Percentiles rank a stretch among this genome's conserved stretches.
Evolutionary conservation across 2,797 vertebrate genomes (phyloP).

Genomic region (Epinephelus coioides): DNA sequence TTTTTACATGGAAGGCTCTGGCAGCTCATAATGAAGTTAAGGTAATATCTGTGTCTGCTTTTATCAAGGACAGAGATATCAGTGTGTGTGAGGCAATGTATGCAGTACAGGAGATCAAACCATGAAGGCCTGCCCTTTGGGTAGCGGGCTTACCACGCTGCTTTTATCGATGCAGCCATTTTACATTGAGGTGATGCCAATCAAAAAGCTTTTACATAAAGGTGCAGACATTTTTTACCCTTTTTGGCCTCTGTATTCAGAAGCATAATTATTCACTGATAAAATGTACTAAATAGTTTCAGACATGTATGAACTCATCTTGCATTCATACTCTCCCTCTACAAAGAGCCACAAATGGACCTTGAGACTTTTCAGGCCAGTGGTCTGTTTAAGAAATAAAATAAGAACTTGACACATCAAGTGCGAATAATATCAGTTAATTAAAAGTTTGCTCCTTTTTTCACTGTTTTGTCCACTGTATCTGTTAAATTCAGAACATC

Average conservation of each 20-base stretch:
- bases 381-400: background rate
- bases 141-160: conserved; percentile 12
- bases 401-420: background rate
- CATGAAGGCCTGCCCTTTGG: conserved; percentile 46
- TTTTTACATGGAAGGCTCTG: conserved; percentile 41
- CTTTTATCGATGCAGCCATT: conserved; percentile 30
- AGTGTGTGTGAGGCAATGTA: conserved; percentile 49
- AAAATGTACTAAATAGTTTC: background rate
- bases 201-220: conserved; percentile 21
- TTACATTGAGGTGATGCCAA: conserved; percentile 22
- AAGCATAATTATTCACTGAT: background rate
- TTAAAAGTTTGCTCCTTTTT: conserved; percentile 6
- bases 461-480: background rate
- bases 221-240: background rate
- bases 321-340: background rate
- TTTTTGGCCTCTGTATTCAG: background rate
- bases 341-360: background rate
- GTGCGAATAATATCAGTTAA: background rate
- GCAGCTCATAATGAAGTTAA: conserved; percentile 65
- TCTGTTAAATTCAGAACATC: conserved; percentile 3
- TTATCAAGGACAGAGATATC: conserved; percentile 53
- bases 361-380: background rate
- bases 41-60: conserved; percentile 68
- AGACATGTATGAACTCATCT: conserved; percentile 6
- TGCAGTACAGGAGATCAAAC: conserved; percentile 48